Base-by-base conservation (phyloP, 1,140 invertebrate species). In the Conopomorpha cramerella region DNA sequence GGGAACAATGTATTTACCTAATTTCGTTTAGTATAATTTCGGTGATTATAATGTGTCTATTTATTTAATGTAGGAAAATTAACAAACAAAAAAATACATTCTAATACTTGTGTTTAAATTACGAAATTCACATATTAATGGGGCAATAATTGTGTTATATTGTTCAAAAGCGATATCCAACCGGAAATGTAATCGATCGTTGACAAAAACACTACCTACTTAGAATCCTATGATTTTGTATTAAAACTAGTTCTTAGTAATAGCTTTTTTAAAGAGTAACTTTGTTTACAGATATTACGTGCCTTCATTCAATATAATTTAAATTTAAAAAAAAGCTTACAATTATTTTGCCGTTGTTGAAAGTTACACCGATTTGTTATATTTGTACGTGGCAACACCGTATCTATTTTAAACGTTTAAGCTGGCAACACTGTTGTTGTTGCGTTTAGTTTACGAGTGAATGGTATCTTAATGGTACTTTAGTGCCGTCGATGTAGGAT, bases 191-290 rank as follows among this genome's bases (percentile, higher is more conserved):
- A n/a, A n/a, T n/a, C n/a, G n/a, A n/a, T n/a, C n/a, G n/a, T n/a
- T n/a, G n/a, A n/a, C n/a, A n/a, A n/a, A n/a, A n/a, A n/a, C n/a
- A n/a, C n/a, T n/a, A n/a, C n/a, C n/a, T n/a, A n/a, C n/a, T n/a
- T n/a, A n/a, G n/a, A n/a, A n/a, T n/a, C n/a, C n/a, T n/a, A n/a
- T n/a, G n/a, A n/a, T n/a, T n/a, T n/a, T n/a, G n/a, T n/a, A n/a
- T n/a, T n/a, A n/a, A n/a, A n/a, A n/a, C n/a, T n/a, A n/a, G n/a
- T n/a, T n/a, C n/a, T 51, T 50, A 49, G 33, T 66, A 68, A 67
- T 67, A 72, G 64, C 67, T 70, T 72, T 68, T 68, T 67, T 64
- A 66, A 71, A 50, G 65, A 44, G 36, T 55, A 51, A 40, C 56
- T 68, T 62, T 47, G 34, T 57, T 67, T 54, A 60, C 38, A 37